Conservation (phyloP, 2,888 invertebrate species). For the Parnassius smintheus region DNA sequence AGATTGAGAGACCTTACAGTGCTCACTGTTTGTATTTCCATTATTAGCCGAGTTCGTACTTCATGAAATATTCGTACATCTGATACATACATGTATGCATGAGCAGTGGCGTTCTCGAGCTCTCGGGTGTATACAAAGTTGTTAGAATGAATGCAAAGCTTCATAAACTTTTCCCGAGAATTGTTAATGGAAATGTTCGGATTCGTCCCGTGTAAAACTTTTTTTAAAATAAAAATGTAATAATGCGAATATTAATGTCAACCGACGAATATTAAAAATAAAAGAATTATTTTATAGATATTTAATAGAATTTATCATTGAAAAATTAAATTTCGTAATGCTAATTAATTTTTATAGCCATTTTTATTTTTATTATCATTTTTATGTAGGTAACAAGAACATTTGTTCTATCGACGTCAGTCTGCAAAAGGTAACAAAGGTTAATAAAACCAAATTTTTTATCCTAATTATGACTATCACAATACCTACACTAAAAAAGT, state of each 20-base stretch:
- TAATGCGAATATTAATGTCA: neutral
- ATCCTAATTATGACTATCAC: no score
- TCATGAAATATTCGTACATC: conserved; percentile 35
- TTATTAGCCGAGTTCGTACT: conserved; percentile 25
- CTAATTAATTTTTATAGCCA: no score
- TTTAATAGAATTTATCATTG: no score
- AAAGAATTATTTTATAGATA: no score
- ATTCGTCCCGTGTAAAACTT: conserved; percentile 11
- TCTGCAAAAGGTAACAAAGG: no score
- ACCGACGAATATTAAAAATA: no score
- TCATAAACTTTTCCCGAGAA: conserved; percentile 48
- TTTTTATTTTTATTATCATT: no score
- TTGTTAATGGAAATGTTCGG: conserved; percentile 54
- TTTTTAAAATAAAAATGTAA: neutral
- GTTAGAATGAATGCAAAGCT: conserved; percentile 49
- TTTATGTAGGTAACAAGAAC: no score
- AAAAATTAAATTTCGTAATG: no score
- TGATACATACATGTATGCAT: conserved; percentile 37
- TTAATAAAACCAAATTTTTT: no score
- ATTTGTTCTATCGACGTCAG: no score
- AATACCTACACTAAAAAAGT: no score
- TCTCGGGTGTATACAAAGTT: conserved; percentile 41
- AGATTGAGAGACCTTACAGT: conserved; percentile 39
- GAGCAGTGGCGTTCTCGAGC: conserved; percentile 42
- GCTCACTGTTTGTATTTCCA: conserved; percentile 32